Base-by-base conservation (phyloP, 2,113 vertebrate genomes). In the Poeciliopsis occidentalis region DNA sequence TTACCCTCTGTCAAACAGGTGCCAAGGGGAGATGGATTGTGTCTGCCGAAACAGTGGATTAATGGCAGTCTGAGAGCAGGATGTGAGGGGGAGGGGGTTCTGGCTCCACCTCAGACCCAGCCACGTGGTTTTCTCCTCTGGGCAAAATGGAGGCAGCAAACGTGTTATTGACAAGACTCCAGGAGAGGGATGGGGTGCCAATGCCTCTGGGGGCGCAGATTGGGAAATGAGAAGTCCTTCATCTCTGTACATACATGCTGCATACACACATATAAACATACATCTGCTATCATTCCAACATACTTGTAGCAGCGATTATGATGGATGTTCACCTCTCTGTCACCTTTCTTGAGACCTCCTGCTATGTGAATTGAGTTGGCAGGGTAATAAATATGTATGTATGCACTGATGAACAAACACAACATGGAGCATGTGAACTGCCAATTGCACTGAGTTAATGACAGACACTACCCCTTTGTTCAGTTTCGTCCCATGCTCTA, bases 1-100 rank as follows among this genome's bases (percentile, higher is more conserved):
- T 93, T 94, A 93, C 90, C 91, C 89, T 91, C 93, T 94, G 93
- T 95, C 94, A 93, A 91, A 92, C 87, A 89, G 90, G 85, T 89
- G 92, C 92, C 83, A 62, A 85, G 82, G 91, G 90, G 93, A 93
- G 93, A 95, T 91, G 92, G 93, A 95, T 94, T 93, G 87, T 88
- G 89, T 94, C 91, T 88, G 90, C 88, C 68, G 63, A 85, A 83
- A 85, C 83, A 94, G 89, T 94, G 93, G 93, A 95, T 95, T 94
- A 95, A 94, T 94, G 85, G 92, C 69, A 73, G 80, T 34, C 1
- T 54, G 70, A 66, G 77, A 71, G 75, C 31, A n/a, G 8, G 31
- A 37, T 30, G 78, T 29, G 44, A 51, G 63, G 74, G 47, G 31
- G 54, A 19, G 8, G 29, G 47, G 63, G 73, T 78, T 73, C 70